Evolutionary conservation across 2,888 invertebrate species (phyloP), one percentile per base, ranked within the genome.

Genomic region (Lomographa bimaculata): DNA sequence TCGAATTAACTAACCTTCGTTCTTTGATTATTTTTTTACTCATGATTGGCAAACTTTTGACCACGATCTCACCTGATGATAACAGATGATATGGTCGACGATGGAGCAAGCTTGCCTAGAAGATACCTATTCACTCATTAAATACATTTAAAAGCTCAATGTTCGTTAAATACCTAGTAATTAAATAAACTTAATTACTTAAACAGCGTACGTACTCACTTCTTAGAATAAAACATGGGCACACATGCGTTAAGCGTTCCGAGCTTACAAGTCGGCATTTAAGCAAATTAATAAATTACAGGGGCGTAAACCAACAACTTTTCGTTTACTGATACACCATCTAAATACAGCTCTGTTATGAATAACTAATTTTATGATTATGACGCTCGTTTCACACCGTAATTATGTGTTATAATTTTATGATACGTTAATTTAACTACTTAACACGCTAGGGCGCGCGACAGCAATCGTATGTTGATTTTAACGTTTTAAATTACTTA

Each of bases 261-360:
- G 7, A 27, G 42, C 41, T 36, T 36, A 43, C 42, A 32, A 32
- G 42, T 42, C 36, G 30, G 36, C 26, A 27, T 78, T 79, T 74
- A 76, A 77, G 78, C 79, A 77, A 81, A 79, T 85, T 84, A 81
- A 75, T 81, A 80, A 42, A 79, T 76, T 72, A 79, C 67, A 54
- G 58, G 54, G 54, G 61, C 64, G 64, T 63, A 60, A 61, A 56
- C 63, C 63, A 64, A 71, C 76, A 69, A 53, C 58, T 53, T 55
- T 56, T 56, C 58, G 59, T 46, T 54, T 51, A 60, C 63, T 55
- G 85, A 89, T 87, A 86, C 62, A 62, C 73, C 71, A 85, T 85
- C 87, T 84, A 82, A 78, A 80, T 79, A 84, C 78, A 84, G 80
- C 82, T 77, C 60, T 69, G 66, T 77, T 80, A 82, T 82, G 82